A percentile compares a stretch with the other conserved stretches of the same genome.
Conservation (phyloP, 92 coral and sea anemone species). For the Pocillopora meandrina region DNA sequence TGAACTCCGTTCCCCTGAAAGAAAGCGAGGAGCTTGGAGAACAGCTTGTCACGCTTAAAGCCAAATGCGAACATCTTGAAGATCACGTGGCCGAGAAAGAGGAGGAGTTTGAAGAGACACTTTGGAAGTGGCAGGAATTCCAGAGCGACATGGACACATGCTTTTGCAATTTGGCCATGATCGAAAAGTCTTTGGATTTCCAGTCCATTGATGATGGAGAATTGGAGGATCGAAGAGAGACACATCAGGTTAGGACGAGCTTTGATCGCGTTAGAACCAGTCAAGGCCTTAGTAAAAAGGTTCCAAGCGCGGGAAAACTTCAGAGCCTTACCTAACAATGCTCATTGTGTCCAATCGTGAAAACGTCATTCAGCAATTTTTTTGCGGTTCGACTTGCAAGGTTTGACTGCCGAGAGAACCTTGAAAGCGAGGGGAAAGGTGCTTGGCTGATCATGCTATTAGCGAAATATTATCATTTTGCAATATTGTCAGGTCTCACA, state of each 20-base stretch:
- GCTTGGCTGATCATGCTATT: no score
- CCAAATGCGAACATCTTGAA: slow-evolving; percentile 65
- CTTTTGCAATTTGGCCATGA: slow-evolving; percentile 72
- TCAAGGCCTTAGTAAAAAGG: neutral
- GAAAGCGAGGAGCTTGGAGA: slow-evolving; percentile 74
- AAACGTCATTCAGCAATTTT: no score
- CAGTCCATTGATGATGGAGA: slow-evolving; percentile 64
- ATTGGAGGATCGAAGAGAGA: slow-evolving; percentile 69
- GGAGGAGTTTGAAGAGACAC: slow-evolving; percentile 79
- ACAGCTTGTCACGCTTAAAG: slow-evolving; percentile 59
- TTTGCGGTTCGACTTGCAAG: no score
- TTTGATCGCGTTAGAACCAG: neutral
- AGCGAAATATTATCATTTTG: no score
- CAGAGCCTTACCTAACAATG: no score
- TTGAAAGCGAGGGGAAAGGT: no score
- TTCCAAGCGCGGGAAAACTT: no score
- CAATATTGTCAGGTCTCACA: no score
- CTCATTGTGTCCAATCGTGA: no score
- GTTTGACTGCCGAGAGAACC: no score
- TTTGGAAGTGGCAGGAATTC: slow-evolving; percentile 89
- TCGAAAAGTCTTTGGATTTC: slow-evolving; percentile 79
- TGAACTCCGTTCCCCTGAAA: slow-evolving; percentile 49
- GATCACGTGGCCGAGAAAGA: slow-evolving; percentile 83
- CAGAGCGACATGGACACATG: slow-evolving; percentile 79
- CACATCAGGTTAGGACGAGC: slow-evolving; percentile 52